A percentile compares a stretch with the other conserved stretches of the same genome.
phyloP scores from a whole-genome alignment of 2,888 invertebrate genomes.

The Synanthedon tipuliformis region DNA sequence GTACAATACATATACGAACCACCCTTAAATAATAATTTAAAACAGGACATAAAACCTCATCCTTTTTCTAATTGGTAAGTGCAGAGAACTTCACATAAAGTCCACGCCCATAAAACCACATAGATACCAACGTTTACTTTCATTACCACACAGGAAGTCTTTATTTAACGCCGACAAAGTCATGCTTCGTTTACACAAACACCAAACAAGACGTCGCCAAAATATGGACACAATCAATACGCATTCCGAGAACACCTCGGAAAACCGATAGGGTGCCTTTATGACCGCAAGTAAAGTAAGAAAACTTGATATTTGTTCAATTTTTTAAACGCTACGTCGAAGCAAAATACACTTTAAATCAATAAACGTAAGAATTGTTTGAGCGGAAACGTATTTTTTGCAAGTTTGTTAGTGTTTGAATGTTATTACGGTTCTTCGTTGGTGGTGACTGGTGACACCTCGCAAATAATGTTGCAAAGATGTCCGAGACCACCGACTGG shows the following conservation, averaged over 20 bases:
- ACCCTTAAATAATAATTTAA: too few relatives aligned
- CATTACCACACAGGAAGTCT: conserved; percentile 41
- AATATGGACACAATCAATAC: conserved; percentile 35
- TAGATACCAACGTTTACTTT: neutral
- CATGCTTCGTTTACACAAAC: conserved; percentile 25
- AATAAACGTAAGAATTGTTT: neutral
- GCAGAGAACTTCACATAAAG: conserved; percentile 3
- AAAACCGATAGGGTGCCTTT: conserved; percentile 56
- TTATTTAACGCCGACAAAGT: conserved; percentile 47
- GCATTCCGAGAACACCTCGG: conserved; percentile 46
- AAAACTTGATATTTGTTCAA: neutral
- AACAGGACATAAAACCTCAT: too few relatives aligned
- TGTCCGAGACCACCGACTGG: conserved; percentile 23
- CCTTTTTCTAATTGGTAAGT: neutral
- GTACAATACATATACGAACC: too few relatives aligned
- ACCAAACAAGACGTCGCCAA: conserved; percentile 38
- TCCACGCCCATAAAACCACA: neutral
- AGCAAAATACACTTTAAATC: neutral
- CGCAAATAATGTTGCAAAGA: conserved; percentile 34
- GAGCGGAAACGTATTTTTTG: neutral
- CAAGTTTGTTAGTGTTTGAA: conserved; percentile 1
- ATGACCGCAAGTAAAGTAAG: conserved; percentile 17
- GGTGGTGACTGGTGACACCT: conserved; percentile 36
- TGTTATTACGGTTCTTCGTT: conserved; percentile 34
- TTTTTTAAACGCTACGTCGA: neutral